Percentiles rank a stretch among this genome's conserved stretches.
phyloP scores from a whole-genome alignment of 2,113 vertebrate species.

The Dolichotis patagonum region DNA sequence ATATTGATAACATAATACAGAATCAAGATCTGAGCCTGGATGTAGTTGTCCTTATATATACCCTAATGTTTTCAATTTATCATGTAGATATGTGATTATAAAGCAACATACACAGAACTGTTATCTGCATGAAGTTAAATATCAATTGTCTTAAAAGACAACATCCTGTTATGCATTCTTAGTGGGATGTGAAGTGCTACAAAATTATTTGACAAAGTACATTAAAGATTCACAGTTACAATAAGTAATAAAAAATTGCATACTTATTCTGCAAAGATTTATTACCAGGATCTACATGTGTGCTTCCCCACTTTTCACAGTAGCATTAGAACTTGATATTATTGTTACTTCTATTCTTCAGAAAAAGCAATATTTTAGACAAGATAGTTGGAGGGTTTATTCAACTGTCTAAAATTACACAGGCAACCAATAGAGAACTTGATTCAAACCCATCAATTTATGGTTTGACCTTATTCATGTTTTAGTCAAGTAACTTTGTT shows the following conservation, averaged over 20 bases:
- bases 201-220: background rate
- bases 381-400: background rate
- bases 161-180: background rate
- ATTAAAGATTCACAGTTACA: background rate
- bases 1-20: background rate
- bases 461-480: background rate
- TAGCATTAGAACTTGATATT: background rate
- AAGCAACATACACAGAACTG: background rate
- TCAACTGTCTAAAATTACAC: background rate
- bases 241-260: background rate
- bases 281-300: background rate
- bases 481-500: background rate
- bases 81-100: background rate
- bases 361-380: background rate
- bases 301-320: background rate
- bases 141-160: background rate
- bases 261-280: background rate
- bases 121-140: slow-evolving; percentile 26
- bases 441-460: background rate
- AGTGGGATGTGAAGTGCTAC: background rate
- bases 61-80: background rate
- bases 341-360: background rate
- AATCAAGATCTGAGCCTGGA: background rate
- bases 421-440: background rate
- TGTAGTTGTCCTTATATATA: background rate